Base-by-base conservation (phyloP, 2,888 invertebrate species). In the Mechanitis mazaeus region DNA sequence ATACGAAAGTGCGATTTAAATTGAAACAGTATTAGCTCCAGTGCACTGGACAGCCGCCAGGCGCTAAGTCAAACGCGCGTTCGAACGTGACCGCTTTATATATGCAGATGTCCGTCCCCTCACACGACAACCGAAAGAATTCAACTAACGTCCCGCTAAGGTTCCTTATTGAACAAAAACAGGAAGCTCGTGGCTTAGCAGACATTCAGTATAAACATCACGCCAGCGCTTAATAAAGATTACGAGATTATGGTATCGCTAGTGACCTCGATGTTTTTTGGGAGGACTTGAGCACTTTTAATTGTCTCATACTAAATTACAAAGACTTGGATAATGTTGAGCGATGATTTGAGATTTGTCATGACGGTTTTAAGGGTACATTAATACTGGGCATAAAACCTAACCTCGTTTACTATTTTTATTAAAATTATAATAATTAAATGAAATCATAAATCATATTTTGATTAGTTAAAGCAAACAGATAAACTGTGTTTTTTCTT, bases 21-120 rank as follows among this genome's bases (percentile, higher is more conserved):
- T 35, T 3, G 35, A 35, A 35, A 35, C 35, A 35, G 4, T 42
- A 42, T 11, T 42, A 12, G 66, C 55, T 54, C 68, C 54, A 69
- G 45, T 61, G 1, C 3, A 64, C 67, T 68, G 45, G 66, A 54
- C 46, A 61, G 54, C 62, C 73, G 75, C 75, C 73, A 79, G 75
- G 75, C 77, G 78, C 80, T 80, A 81, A 81, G 81, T 83, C 80
- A 83, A 85, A 81, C 80, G 78, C 79, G 75, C 76, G 75, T 75
- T 74, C 72, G 76, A 73, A 87, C 87, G 86, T 88, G 88, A 85
- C 86, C 81, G 82, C 79, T 82, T 85, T 83, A 84, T 85, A 86
- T 87, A 88, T 87, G 87, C 87, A 87, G 83, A 88, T 87, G 80
- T 78, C 71, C 68, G 80, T 78, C 71, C 68, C 69, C 69, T 69